Evolutionary conservation across 2,797 vertebrate species (phyloP).

Genomic region (Ambastaia sidthimunki): DNA sequence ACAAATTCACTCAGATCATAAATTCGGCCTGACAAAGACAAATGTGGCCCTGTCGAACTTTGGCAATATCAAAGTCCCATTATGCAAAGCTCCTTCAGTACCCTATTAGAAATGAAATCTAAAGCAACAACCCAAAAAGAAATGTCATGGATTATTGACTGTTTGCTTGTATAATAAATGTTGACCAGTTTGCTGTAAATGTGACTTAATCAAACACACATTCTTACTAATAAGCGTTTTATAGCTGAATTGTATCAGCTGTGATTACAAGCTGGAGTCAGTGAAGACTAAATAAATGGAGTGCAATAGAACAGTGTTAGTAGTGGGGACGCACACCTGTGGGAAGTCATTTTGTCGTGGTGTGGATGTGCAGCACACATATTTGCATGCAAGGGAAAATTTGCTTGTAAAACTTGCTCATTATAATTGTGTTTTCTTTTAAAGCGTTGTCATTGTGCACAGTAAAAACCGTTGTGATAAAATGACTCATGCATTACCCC

Average conservation of each 20-base stretch:
- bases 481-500: slow-evolving; percentile 37
- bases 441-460: slow-evolving; percentile 35
- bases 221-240: slow-evolving; percentile 16
- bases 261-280: neutral
- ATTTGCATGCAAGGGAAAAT: slow-evolving; percentile 44
- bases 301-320: neutral
- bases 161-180: neutral
- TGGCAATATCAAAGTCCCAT: neutral
- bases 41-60: neutral
- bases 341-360: slow-evolving; percentile 17
- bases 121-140: neutral
- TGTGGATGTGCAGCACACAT: slow-evolving; percentile 6
- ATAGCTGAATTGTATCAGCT: neutral
- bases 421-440: slow-evolving; percentile 32
- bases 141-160: neutral
- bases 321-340: slow-evolving; percentile 33
- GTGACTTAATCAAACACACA: slow-evolving; percentile 20
- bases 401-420: slow-evolving; percentile 45
- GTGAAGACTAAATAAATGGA: neutral
- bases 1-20: neutral
- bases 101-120: neutral
- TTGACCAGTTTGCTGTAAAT: slow-evolving; percentile 7
- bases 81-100: slow-evolving; percentile 1
- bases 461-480: slow-evolving; percentile 44
- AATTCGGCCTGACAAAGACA: slow-evolving; percentile 25